Percentiles rank a stretch among this genome's conserved stretches.
These are phyloP conservation scores for Psix sp. DNA, from an alignment of 1,140 invertebrate genomes.

Conservation along the genomic window DNA sequence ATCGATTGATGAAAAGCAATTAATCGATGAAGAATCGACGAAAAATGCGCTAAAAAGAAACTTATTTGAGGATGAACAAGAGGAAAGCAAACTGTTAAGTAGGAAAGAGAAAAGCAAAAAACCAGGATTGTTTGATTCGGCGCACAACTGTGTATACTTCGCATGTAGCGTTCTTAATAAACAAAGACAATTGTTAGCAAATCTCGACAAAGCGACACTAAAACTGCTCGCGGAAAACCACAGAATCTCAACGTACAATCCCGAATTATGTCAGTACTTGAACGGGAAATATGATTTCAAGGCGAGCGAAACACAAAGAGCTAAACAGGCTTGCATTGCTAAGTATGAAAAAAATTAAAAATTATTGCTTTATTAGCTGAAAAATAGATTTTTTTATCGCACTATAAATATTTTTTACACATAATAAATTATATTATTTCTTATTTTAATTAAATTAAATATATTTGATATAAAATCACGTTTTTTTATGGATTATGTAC, in stretches of 20 bases:
- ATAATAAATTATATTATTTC: not conserved
- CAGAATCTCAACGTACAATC: constrained; percentile 75
- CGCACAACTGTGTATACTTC: constrained; percentile 82
- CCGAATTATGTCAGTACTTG: constrained; percentile 72
- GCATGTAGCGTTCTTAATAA: constrained; percentile 76
- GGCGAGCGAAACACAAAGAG: constrained; percentile 47
- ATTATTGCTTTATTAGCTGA: too few relatives aligned
- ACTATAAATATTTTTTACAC: constrained; percentile 21
- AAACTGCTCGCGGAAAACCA: constrained; percentile 78
- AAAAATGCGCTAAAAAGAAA: not conserved
- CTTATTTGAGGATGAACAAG: not conserved
- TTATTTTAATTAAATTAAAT: not conserved
- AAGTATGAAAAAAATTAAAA: too few relatives aligned
- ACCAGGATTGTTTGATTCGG: constrained; percentile 63
- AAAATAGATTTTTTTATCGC: not conserved
- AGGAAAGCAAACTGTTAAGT: not conserved
- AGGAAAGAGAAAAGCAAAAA: too few relatives aligned
- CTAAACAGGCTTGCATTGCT: constrained; percentile 31
- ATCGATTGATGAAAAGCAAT: not conserved
- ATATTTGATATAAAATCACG: too few relatives aligned
- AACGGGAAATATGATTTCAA: constrained; percentile 61
- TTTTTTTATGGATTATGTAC: too few relatives aligned
- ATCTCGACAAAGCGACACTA: constrained; percentile 78
- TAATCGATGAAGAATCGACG: constrained; percentile 1
- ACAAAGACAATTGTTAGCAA: constrained; percentile 73